Conservation (phyloP, 2,113 vertebrate genomes). For the Rousettus leschenaultii region DNA sequence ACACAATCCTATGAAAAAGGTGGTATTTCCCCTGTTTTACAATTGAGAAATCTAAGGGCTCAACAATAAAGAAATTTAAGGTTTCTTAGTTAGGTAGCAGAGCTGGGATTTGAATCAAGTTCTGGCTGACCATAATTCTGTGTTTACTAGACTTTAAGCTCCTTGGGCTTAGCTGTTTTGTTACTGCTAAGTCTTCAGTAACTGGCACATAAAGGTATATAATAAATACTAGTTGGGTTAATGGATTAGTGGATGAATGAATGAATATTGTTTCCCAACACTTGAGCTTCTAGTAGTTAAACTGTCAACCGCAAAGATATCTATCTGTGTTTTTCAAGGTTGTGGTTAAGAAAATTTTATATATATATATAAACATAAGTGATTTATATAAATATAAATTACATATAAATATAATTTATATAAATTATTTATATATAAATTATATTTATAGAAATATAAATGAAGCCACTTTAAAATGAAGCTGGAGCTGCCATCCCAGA, state of each 20-base stretch:
- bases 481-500: neutral
- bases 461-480: neutral
- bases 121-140: neutral
- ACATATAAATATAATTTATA: too few relatives aligned
- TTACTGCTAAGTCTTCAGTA: neutral
- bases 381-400: too few relatives aligned
- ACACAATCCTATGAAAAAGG: neutral
- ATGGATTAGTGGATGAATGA: constrained; percentile 6
- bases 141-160: constrained; percentile 6
- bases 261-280: constrained; percentile 1
- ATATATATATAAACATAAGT: too few relatives aligned
- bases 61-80: neutral
- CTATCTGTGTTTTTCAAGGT: neutral
- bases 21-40: neutral
- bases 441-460: neutral
- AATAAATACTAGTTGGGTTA: neutral
- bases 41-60: neutral
- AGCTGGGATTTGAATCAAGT: constrained; percentile 7
- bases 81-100: neutral
- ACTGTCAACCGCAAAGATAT: neutral
- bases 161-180: neutral
- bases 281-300: neutral
- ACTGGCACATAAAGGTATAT: neutral
- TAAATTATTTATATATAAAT: too few relatives aligned
- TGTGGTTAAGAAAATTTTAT: neutral